Percentiles rank a stretch among this genome's conserved stretches.
Conservation (phyloP, 2,888 invertebrate species). For the Ormyrus rosae region DNA sequence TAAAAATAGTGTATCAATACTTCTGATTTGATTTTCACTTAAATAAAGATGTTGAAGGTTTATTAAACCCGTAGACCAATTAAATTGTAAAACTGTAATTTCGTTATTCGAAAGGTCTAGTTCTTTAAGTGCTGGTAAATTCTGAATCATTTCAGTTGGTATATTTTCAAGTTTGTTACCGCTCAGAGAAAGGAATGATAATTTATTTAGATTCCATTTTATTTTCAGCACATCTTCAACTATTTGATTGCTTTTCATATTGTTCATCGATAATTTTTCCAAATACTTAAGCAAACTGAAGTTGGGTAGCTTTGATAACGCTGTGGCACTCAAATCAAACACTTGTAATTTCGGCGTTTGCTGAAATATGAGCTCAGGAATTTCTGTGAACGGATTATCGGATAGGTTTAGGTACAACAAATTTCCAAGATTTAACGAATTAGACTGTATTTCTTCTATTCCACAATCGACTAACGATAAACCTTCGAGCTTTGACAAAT, state of each 20-base stretch:
- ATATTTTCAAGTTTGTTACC: background rate
- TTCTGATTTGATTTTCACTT: background rate
- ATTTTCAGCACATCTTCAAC: background rate
- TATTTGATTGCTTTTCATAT: background rate
- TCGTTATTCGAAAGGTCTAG: background rate
- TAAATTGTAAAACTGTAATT: background rate
- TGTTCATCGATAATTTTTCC: background rate
- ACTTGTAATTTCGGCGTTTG: background rate
- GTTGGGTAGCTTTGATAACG: background rate
- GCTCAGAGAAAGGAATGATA: background rate
- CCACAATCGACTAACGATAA: background rate
- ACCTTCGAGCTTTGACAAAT: background rate
- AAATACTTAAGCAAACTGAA: background rate
- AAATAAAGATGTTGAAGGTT: background rate
- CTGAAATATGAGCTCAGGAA: background rate
- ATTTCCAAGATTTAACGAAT: background rate
- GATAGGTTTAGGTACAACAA: background rate
- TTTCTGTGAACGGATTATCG: background rate
- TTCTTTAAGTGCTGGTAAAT: background rate
- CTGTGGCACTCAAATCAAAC: background rate
- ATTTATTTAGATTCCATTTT: background rate
- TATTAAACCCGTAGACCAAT: background rate
- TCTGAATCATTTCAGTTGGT: background rate
- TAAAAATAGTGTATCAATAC: background rate
- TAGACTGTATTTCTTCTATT: background rate